Evolutionary conservation across 2,888 invertebrate genomes (phyloP).

Genomic region (Acanthoscelides obtectus): DNA sequence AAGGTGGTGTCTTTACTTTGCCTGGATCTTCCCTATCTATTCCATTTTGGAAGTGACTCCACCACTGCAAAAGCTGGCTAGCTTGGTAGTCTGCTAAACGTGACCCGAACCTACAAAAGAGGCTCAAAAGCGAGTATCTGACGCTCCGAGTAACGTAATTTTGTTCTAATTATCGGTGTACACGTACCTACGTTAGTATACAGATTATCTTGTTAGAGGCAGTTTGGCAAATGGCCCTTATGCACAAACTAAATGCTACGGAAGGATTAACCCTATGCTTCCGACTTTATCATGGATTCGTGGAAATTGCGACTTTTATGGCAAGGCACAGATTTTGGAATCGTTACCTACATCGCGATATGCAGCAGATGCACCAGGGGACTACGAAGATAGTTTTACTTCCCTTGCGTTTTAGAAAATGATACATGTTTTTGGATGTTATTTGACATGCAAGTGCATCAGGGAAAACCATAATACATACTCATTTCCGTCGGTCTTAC

Average conservation of each 20-base stretch:
- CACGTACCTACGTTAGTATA: background rate
- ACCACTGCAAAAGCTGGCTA: background rate
- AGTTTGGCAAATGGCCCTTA: background rate
- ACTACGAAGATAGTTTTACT: too few relatives aligned
- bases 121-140: background rate
- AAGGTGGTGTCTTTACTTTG: too few relatives aligned
- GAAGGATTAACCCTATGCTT: background rate
- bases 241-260: background rate
- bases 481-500: too few relatives aligned
- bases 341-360: too few relatives aligned
- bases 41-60: background rate
- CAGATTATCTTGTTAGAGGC: background rate
- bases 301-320: background rate
- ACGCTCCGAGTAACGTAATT: background rate
- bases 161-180: constrained; percentile 1
- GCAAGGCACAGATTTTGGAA: background rate
- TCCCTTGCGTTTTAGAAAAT: too few relatives aligned
- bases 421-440: too few relatives aligned
- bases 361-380: too few relatives aligned
- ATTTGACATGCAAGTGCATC: too few relatives aligned
- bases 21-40: too few relatives aligned
- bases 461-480: too few relatives aligned
- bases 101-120: background rate
- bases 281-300: background rate
- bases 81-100: background rate